phyloP scores from a whole-genome alignment of 2,888 invertebrate species.

The Thera obeliscata region DNA sequence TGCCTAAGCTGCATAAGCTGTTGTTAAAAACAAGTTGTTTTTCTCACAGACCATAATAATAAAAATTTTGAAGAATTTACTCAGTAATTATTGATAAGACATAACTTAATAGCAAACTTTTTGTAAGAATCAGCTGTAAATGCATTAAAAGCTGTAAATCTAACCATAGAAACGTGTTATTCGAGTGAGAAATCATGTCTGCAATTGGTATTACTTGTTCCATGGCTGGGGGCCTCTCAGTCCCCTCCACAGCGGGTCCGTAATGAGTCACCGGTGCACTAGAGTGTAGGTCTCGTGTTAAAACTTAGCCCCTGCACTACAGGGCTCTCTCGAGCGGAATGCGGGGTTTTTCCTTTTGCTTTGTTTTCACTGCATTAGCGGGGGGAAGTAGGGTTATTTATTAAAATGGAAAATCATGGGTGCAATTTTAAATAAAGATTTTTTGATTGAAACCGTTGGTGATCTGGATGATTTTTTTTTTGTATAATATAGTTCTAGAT shows the following conservation, averaged over 20 bases:
- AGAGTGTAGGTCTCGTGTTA: constrained; percentile 81
- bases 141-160: no score
- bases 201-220: constrained; percentile 51
- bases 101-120: no score
- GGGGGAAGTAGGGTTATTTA: constrained; percentile 59
- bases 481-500: no score
- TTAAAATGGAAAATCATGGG: constrained; percentile 47
- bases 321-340: constrained; percentile 72
- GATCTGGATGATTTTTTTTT: no score
- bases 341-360: constrained; percentile 65
- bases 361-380: constrained; percentile 60
- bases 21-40: no score
- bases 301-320: constrained; percentile 73
- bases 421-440: constrained; percentile 1
- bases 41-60: no score
- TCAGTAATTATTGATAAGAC: no score
- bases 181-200: constrained; percentile 9
- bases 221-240: constrained; percentile 54
- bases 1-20: no score
- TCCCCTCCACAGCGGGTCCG: constrained; percentile 72
- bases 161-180: neutral
- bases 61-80: no score
- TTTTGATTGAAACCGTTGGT: neutral
- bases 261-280: constrained; percentile 84
- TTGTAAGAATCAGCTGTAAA: no score